Percentiles rank a stretch among this genome's conserved stretches.
phyloP scores from a whole-genome alignment of 2,888 invertebrate species.

The Caenorhabditis virilis region DNA sequence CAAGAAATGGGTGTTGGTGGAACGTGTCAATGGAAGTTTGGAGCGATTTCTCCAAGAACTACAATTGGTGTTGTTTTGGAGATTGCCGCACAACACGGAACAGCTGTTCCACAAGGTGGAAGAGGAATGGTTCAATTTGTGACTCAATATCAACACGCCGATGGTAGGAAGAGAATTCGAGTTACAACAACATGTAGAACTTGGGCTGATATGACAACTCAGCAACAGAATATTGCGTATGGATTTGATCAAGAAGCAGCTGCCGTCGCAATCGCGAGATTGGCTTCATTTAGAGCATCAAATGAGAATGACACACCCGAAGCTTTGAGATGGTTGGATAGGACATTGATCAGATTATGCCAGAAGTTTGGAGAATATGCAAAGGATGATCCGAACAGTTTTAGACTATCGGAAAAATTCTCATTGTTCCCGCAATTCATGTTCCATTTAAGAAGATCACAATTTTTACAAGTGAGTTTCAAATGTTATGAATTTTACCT shows the following conservation, averaged over 20 bases:
- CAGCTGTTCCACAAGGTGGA: slow-evolving; percentile 80
- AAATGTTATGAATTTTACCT: not conserved
- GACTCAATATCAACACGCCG: slow-evolving; percentile 96
- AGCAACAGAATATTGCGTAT: slow-evolving; percentile 71
- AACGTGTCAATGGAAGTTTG: slow-evolving; percentile 95
- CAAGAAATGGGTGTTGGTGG: slow-evolving; percentile 96
- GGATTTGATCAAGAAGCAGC: slow-evolving; percentile 82
- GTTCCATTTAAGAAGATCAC: slow-evolving; percentile 96
- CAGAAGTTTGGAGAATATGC: slow-evolving; percentile 98
- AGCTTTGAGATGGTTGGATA: slow-evolving; percentile 95
- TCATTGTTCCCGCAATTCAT: slow-evolving; percentile 98
- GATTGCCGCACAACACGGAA: slow-evolving; percentile 90
- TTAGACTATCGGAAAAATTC: slow-evolving; percentile 93
- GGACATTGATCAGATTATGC: slow-evolving; percentile 95
- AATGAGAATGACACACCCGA: slow-evolving; percentile 86
- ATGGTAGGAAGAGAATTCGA: slow-evolving; percentile 81
- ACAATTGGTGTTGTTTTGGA: slow-evolving; percentile 95
- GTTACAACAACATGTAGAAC: slow-evolving; percentile 95
- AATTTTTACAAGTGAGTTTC: slow-evolving; percentile 81
- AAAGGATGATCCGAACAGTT: slow-evolving; percentile 95
- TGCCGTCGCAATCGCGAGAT: slow-evolving; percentile 92
- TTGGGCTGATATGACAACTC: slow-evolving; percentile 88
- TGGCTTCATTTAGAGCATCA: slow-evolving; percentile 89
- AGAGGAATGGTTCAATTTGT: slow-evolving; percentile 96
- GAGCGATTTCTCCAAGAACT: slow-evolving; percentile 87